phyloP scores from a whole-genome alignment of 2,888 invertebrate genomes.

The Tinea semifulvella region DNA sequence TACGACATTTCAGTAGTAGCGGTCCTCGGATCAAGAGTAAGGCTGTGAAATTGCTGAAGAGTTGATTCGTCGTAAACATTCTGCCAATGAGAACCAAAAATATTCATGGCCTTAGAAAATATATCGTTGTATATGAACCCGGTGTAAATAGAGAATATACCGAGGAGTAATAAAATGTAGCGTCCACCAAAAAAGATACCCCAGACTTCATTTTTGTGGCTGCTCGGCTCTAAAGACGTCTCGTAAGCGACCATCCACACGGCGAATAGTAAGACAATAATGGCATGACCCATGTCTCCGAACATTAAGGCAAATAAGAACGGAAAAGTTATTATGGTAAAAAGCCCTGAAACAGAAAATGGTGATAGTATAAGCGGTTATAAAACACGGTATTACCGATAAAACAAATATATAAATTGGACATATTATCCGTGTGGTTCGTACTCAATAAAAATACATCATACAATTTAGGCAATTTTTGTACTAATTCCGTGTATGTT shows the following conservation, averaged over 20 bases:
- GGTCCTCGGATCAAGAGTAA: conserved; percentile 69
- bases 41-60: conserved; percentile 37
- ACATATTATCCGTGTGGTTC: too few relatives aligned
- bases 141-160: conserved; percentile 93
- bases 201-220: conserved; percentile 85
- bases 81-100: conserved; percentile 88
- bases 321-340: conserved; percentile 89
- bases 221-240: conserved; percentile 68
- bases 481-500: too few relatives aligned
- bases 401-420: too few relatives aligned
- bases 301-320: conserved; percentile 96
- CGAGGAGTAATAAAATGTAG: conserved; percentile 95
- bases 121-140: conserved; percentile 96
- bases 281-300: conserved; percentile 90
- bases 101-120: conserved; percentile 89
- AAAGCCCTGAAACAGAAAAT: conserved; percentile 71
- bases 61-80: conserved; percentile 43
- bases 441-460: too few relatives aligned
- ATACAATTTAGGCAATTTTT: too few relatives aligned
- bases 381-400: too few relatives aligned
- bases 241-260: conserved; percentile 81
- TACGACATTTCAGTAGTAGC: conserved; percentile 71
- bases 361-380: too few relatives aligned
- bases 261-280: conserved; percentile 78
- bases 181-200: conserved; percentile 97